Base-by-base conservation (phyloP, 2,888 invertebrate genomes). In the Drosophila paracracens region DNA sequence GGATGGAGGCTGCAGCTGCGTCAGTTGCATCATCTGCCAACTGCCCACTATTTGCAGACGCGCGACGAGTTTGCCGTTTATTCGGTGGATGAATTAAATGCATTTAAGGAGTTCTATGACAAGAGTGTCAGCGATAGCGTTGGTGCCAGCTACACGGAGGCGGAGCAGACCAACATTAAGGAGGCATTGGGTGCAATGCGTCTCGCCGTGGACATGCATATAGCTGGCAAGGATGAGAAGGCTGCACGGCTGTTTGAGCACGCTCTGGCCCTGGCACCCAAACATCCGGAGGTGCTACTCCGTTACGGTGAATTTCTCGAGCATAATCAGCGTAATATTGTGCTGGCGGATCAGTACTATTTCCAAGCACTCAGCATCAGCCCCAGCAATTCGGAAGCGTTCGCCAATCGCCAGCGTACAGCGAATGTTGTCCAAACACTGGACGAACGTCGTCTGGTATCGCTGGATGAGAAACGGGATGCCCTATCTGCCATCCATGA, bases 291-390 rank as follows among this genome's bases (percentile, higher is more conserved):
- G 89, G 96, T 99, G 56, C 94, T 99, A 11, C 97, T 97, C 77
- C 96, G 97, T 89, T 99, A 97, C 92, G 99, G 99, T 16, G 98
- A 98, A 93, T 98, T 98, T 92, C 93, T 99, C 67, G 99, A 99
- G 93, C 95, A 96, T 77, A 96, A 96, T 25, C 95, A 97, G 78
- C 95, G 97, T 38, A 97, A 99, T 93, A 94, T 99, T 21, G 95
- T 99, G 5, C 95, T 95, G 91, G 99, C 99, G 0, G 98, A 99
- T 94, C 97, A 97, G 91, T 94, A 97, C 88, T 99, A 99, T 92
- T 96, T 96, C 76, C 95, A 96, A 94, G 98, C 99, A 1, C 94
- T 99, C 68, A 95, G 95, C 16, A 95, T 96, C 82, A 96, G 96
- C 91, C 99, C 99, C 0, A 95, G 96, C 60, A 98, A 99, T 92